These are phyloP conservation scores for Synanthedon vespiformis DNA, from an alignment of 2,888 invertebrate species.

Conservation along the genomic window DNA sequence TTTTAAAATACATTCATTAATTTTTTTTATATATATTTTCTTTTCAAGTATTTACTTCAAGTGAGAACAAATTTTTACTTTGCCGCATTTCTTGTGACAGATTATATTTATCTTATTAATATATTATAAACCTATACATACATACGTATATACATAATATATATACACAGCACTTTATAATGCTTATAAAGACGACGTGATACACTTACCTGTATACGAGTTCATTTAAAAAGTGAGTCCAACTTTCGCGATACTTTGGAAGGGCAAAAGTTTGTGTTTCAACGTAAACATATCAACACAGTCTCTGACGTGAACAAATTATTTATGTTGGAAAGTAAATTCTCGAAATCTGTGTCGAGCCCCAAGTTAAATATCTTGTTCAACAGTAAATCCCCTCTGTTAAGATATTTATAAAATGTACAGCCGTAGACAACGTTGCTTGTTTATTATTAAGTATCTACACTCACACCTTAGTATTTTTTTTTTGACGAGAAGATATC, in stretches of 20 bases:
- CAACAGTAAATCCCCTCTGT: not conserved
- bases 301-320: slow-evolving; percentile 6
- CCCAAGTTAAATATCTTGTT: slow-evolving; percentile 2
- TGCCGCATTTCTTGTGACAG: too few species aligned
- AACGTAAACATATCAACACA: slow-evolving; percentile 11
- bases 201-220: too few species aligned
- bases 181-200: too few species aligned
- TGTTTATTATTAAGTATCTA: not conserved
- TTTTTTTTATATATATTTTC: too few species aligned
- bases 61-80: too few species aligned
- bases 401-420: not conserved
- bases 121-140: too few species aligned
- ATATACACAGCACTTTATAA: too few species aligned
- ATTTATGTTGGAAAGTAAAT: slow-evolving; percentile 7
- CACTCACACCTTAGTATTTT: slow-evolving; percentile 7
- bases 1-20: too few species aligned
- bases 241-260: not conserved
- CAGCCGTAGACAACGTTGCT: not conserved
- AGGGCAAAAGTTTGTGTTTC: not conserved
- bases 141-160: too few species aligned
- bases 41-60: too few species aligned
- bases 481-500: too few species aligned
- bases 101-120: too few species aligned
- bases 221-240: not conserved
- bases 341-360: slow-evolving; percentile 1